Evolutionary conservation across 1,140 invertebrate genomes (phyloP), one percentile per base, ranked within the genome.

Genomic region (Drosophila ficusphila): DNA sequence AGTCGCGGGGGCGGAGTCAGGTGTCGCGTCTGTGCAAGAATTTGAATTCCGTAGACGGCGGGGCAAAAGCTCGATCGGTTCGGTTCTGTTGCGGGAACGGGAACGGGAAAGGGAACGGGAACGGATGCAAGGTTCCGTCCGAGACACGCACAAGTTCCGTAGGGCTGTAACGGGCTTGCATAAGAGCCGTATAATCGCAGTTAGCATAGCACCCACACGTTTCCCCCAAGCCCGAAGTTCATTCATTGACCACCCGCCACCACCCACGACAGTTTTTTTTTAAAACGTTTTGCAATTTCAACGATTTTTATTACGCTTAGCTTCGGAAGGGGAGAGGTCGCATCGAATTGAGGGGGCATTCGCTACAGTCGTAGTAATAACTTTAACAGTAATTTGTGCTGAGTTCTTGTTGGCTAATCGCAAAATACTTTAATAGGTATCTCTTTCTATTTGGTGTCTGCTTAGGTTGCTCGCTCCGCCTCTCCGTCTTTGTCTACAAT

Each of bases 261-360:
- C n/a, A n/a, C n/a, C n/a, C n/a, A n/a, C n/a, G n/a, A 44, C 11
- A 42, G 19, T 31, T 27, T 74, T 64, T 78, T 78, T 64, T 71
- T 53, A 65, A 78, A 74, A 75, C 74, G 70, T 62, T 83, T 31
- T 69, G 58, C 64, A 74, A 74, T 79, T 64, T 65, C 65, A 79
- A 79, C 76, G 76, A 75, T 74, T 79, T 76, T 79, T 74, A 78
- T 67, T 79, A 61, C 76, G 53, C 61, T 75, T 74, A 31, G 23
- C 19, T 44, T 36, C 12, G n/a, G 48, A 16, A 19, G n/a, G 12
- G 56, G 23, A n/a, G 48, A 18, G 60, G 62, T 64, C 25, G 12
- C 61, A 27, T 49, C 39, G 18, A 65, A 64, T 67, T n/a, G n/a
- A n/a, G n/a, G 62, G 62, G 34, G 25, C 19, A n/a, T 19, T 51